A percentile compares a stretch with the other conserved stretches of the same genome.
Evolutionary conservation across 2,797 vertebrate species (phyloP).

Genomic region (Pyrocephalus nanus): DNA sequence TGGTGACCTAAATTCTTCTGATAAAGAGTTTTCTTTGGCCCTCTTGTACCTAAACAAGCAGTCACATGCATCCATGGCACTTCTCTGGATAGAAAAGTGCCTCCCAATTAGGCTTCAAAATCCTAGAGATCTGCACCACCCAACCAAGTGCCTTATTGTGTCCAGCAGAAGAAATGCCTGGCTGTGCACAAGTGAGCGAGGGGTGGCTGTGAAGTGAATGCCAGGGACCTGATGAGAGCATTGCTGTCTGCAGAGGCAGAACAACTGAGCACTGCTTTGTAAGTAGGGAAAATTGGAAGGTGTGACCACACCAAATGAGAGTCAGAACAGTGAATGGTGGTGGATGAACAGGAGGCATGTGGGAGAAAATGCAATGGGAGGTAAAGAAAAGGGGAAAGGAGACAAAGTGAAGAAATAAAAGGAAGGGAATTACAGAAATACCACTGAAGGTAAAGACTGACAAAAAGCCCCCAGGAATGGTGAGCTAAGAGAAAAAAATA

Average conservation of each 20-base stretch:
- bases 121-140: neutral
- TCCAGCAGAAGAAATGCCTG: neutral
- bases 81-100: neutral
- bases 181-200: neutral
- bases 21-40: neutral
- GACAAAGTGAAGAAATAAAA: neutral
- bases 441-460: neutral
- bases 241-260: accelerated
- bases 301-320: neutral
- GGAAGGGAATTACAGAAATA: neutral
- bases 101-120: neutral
- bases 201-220: neutral
- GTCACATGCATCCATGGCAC: neutral
- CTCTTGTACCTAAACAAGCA: neutral
- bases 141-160: neutral
- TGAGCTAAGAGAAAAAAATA: neutral
- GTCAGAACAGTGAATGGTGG: neutral
- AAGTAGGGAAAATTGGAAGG: neutral
- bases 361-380: neutral
- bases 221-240: neutral
- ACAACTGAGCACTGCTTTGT: accelerated
- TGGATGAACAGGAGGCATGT: neutral
- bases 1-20: neutral
- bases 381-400: neutral
- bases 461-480: accelerated